Conservation (phyloP, 1,140 invertebrate genomes). For the Gryon sp. region DNA sequence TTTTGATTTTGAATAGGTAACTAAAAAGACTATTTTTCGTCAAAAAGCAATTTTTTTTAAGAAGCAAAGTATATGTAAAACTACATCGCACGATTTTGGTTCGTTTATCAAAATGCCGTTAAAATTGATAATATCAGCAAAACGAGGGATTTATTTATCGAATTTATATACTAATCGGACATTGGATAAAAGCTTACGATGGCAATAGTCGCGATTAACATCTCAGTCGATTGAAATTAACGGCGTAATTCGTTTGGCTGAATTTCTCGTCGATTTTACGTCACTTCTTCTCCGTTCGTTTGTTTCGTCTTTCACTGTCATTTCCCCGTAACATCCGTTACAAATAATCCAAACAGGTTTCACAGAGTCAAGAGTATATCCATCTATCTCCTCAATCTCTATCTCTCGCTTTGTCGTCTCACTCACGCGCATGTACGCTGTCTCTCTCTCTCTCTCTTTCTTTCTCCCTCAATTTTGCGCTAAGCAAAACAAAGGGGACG, state of each 20-base stretch:
- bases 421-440: too few species aligned
- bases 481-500: slow-evolving; percentile 30
- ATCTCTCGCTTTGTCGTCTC: too few species aligned
- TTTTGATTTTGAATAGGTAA: background rate
- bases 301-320: background rate
- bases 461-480: background rate
- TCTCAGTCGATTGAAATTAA: slow-evolving; percentile 59
- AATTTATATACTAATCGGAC: slow-evolving; percentile 58
- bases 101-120: slow-evolving; percentile 19
- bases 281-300: background rate
- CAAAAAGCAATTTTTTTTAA: too few species aligned
- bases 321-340: slow-evolving; percentile 40
- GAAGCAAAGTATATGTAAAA: too few species aligned
- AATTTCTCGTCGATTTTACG: background rate
- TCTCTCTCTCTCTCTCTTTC: too few species aligned
- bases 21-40: background rate
- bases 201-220: slow-evolving; percentile 59
- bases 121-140: slow-evolving; percentile 7
- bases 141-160: slow-evolving; percentile 40
- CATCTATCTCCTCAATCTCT: too few species aligned
- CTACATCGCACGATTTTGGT: too few species aligned
- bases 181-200: slow-evolving; percentile 34
- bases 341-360: slow-evolving; percentile 58
- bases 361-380: too few species aligned
- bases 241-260: slow-evolving; percentile 51